Percentiles rank a stretch among this genome's conserved stretches.
Conservation (phyloP, 2,797 vertebrate species). For the Phaenicophaeus curvirostris region DNA sequence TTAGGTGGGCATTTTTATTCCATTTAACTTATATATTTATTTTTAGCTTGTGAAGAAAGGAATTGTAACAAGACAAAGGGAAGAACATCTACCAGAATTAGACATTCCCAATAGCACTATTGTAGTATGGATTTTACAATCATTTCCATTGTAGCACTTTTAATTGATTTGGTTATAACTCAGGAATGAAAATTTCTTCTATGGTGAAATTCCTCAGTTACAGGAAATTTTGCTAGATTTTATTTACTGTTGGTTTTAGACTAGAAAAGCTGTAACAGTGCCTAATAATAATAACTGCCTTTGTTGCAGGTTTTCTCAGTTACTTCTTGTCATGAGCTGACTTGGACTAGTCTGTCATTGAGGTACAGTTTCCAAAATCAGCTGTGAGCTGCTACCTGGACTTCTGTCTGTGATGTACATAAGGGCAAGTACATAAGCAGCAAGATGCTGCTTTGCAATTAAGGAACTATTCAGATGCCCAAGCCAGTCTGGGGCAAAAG, state of each 20-base stretch:
- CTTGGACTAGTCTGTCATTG: not conserved
- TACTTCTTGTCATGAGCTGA: not conserved
- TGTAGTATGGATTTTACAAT: not conserved
- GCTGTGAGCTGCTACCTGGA: not conserved
- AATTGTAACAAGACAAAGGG: not conserved
- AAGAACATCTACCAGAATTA: not conserved
- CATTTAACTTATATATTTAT: slow-evolving; percentile 38
- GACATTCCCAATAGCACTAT: not conserved
- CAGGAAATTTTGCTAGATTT: not conserved
- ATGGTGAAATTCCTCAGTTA: not conserved
- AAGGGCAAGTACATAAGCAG: not conserved
- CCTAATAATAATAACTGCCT: not conserved
- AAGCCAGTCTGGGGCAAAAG: not conserved
- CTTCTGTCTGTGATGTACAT: not conserved
- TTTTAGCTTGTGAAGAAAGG: slow-evolving; percentile 24
- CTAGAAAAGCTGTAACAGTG: not conserved
- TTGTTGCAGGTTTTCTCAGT: not conserved
- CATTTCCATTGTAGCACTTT: not conserved
- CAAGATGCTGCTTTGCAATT: not conserved
- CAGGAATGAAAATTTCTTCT: not conserved
- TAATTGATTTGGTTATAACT: not conserved
- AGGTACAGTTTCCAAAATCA: not conserved
- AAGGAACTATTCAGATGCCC: not conserved
- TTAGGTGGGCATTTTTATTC: slow-evolving; percentile 61
- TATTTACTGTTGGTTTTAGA: not conserved